Conservation (phyloP, 2,113 vertebrate species). For the Tragelaphus buxtoni region DNA sequence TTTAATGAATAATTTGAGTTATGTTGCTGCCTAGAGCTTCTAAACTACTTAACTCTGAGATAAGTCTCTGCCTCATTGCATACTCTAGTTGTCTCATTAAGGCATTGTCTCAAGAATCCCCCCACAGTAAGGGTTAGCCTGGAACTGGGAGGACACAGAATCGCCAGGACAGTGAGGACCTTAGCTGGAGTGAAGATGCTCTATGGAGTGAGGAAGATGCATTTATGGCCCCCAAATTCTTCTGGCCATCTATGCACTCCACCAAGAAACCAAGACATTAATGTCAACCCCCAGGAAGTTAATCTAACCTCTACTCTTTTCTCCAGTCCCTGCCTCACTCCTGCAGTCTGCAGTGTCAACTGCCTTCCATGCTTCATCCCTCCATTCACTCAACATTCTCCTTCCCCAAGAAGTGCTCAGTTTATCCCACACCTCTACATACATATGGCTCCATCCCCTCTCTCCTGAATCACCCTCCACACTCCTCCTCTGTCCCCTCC, state of each 20-base stretch:
- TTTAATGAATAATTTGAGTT: background rate
- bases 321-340: background rate
- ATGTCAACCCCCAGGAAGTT: background rate
- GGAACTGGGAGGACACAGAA: background rate
- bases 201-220: background rate
- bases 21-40: background rate
- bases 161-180: background rate
- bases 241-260: background rate
- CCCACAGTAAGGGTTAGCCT: background rate
- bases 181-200: background rate
- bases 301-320: background rate
- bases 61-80: background rate
- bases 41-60: background rate
- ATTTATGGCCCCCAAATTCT: background rate
- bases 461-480: background rate
- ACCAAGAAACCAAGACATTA: background rate
- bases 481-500: background rate
- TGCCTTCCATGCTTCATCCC: background rate
- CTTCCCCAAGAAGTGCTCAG: background rate
- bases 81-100: background rate
- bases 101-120: background rate
- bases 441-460: background rate
- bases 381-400: background rate
- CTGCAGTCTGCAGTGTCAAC: background rate
- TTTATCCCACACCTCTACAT: background rate